Base-by-base conservation (phyloP, 2,113 vertebrate genomes). In the Dipodomys stephensi region DNA sequence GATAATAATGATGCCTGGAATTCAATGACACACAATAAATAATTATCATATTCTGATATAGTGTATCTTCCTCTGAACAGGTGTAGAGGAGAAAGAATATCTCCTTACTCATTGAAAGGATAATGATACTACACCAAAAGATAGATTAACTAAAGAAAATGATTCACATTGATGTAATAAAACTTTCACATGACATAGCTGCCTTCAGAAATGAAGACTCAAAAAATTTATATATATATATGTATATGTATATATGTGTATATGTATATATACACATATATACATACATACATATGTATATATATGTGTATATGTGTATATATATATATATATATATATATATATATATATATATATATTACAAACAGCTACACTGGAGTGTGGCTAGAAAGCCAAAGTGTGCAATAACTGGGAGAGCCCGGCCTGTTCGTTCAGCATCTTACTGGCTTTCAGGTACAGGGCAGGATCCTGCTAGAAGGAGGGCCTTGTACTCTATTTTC, bases 221-320 rank as follows among this genome's bases (percentile, higher is more conserved):
- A 78, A 27, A 62, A 49, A 62, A 87, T 23, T 39, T 57, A 57
- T 16, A 16, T 57, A 13, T 57, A 16, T 57, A 16, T 57, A 16
- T 16, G 4, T 35, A 3, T 35, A 35, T 35, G 3, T 35, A 35
- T 35, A 35, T 35, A 3, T 35, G 35, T 35, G 35, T 35, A 3
- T 35, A 3, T 35, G 35, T 35, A 3, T 16, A 16, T 57, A 16
- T 16, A 16, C 18, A 4, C 4, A 16, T 16, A 16, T 16, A 16
- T 16, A 16, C 4, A 4, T n/a, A n/a, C n/a, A n/a, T n/a, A n/a
- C n/a, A n/a, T n/a, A n/a, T 16, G 4, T 16, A 16, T 16, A 16
- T 62, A 35, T 64, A 80, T 35, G 35, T 35, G 35, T 35, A 3
- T 35, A 3, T 35, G 35, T 35, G 35, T 35, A 3, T 16, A 16